Evolutionary conservation across 1,140 invertebrate species (phyloP).

Genomic region (Eriosoma lanigerum): DNA sequence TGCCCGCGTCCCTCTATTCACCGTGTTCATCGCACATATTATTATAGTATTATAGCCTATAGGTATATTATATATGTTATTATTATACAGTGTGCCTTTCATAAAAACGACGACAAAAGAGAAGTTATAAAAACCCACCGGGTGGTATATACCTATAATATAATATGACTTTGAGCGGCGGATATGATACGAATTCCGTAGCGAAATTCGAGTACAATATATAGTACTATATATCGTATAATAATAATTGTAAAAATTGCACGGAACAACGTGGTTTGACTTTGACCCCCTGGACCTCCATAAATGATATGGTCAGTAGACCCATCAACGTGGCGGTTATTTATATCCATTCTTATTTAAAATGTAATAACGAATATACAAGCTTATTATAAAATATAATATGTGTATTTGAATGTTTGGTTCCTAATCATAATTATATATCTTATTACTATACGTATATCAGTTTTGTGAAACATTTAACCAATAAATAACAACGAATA

Average conservation of each 20-base stretch:
- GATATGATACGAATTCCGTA: conserved; percentile 44
- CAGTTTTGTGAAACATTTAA: too few species aligned
- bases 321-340: conserved; percentile 30
- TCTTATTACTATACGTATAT: too few species aligned
- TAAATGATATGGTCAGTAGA: conserved; percentile 2
- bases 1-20: conserved; percentile 36
- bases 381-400: too few species aligned
- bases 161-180: conserved; percentile 29
- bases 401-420: too few species aligned
- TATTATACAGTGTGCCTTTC: conserved; percentile 27
- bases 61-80: background rate
- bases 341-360: background rate
- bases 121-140: conserved; percentile 40
- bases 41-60: background rate
- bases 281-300: conserved; percentile 34
- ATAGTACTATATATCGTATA: too few species aligned
- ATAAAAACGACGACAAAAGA: conserved; percentile 20
- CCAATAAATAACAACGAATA: too few species aligned
- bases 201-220: conserved; percentile 29
- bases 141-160: background rate
- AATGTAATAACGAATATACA: conserved; percentile 10
- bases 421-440: too few species aligned
- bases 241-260: conserved; percentile 43
- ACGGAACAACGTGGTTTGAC: conserved; percentile 12
- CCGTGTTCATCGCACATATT: conserved; percentile 14